Conservation (phyloP, 2,113 vertebrate species). For the Cercopithecus mona region DNA sequence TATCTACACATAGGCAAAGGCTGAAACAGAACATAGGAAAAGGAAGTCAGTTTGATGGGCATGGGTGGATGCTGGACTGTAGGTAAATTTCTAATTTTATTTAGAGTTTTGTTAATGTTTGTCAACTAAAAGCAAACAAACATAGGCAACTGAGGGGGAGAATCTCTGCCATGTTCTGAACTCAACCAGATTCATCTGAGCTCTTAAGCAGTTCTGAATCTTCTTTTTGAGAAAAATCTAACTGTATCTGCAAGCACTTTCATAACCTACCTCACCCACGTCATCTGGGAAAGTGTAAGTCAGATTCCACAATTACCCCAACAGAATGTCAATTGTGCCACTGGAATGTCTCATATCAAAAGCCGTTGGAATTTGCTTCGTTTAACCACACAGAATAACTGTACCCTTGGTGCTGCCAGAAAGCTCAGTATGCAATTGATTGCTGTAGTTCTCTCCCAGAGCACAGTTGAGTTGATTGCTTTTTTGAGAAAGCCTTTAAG, state of each 20-base stretch:
- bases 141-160: background rate
- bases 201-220: constrained; percentile 8
- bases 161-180: background rate
- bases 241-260: constrained; percentile 33
- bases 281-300: constrained; percentile 61
- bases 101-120: constrained; percentile 44
- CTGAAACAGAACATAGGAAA: background rate
- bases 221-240: constrained; percentile 20
- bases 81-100: constrained; percentile 39
- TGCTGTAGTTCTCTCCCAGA: constrained; percentile 50
- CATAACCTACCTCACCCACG: background rate
- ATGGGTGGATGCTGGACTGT: background rate
- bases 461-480: constrained; percentile 54
- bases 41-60: background rate
- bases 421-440: constrained; percentile 71
- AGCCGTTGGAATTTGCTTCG: constrained; percentile 62
- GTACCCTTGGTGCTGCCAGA: constrained; percentile 63
- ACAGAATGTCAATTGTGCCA: constrained; percentile 58
- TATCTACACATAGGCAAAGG: background rate
- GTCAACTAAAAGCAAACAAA: background rate
- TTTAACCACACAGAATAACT: constrained; percentile 64
- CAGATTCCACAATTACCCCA: constrained; percentile 55
- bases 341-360: constrained; percentile 75
- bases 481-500: constrained; percentile 57
- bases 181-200: background rate